These are phyloP conservation scores for Ispidina picta DNA, from an alignment of 2,797 vertebrate genomes.

Conservation along the genomic window DNA sequence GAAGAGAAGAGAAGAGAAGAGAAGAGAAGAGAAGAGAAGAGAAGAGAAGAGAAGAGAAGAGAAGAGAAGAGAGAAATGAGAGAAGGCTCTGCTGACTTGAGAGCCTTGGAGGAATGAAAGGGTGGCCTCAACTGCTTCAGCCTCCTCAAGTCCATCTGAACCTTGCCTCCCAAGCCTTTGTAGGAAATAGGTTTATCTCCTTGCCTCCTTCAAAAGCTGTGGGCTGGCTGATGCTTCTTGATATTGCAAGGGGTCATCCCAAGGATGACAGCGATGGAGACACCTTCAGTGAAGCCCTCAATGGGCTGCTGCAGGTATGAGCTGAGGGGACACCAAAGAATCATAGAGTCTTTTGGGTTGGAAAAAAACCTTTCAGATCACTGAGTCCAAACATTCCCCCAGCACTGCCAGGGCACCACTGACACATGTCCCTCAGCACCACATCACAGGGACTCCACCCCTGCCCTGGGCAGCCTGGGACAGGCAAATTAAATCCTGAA, in stretches of 20 bases:
- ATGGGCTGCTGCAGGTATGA: background rate
- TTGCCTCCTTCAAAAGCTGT: background rate
- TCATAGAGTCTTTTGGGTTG: too few species aligned
- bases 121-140: background rate
- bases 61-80: too few species aligned
- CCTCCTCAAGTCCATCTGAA: background rate
- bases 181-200: background rate
- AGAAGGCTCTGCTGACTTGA: background rate
- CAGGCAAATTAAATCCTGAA: background rate
- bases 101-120: slow-evolving; percentile 20
- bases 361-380: too few species aligned
- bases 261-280: background rate
- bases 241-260: background rate
- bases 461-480: too few species aligned
- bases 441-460: too few species aligned
- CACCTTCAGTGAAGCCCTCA: background rate
- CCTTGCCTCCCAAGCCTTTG: background rate
- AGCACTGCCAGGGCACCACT: too few species aligned
- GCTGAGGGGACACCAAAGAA: background rate
- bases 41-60: too few species aligned
- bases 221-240: background rate
- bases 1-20: too few species aligned
- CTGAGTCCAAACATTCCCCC: too few species aligned
- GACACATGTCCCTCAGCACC: too few species aligned
- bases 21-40: too few species aligned